Base-by-base conservation (phyloP, 1,140 invertebrate genomes). In the Dreissena polymorpha region DNA sequence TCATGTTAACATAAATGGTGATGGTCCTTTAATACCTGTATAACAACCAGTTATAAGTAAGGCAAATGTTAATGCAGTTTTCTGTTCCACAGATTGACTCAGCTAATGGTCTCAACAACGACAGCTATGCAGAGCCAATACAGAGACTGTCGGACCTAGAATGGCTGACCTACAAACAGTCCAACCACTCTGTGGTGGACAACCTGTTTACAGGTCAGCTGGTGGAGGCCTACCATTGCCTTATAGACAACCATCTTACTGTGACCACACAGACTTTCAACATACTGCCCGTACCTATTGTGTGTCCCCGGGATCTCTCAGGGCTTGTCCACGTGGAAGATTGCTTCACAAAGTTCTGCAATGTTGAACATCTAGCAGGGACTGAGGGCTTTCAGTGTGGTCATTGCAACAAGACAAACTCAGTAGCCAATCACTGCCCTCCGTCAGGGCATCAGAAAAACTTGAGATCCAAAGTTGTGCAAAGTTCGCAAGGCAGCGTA, bases 111-210 rank as follows among this genome's bases (percentile, higher is more conserved):
- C 78, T 93, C 27, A 85, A 91, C 49, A 91, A 88, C 57, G 88
- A 89, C 53, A 89, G 86, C n/a, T 92, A 92, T 84, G 91, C 91
- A 53, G 91, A 93, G 70, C 86, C 91, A 18, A 90, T 92, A 25
- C 92, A 93, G 77, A 85, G 91, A 18, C 78, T 92, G 50, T 90
- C 91, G 6, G 91, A 93, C 55, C 81, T 93, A 18, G 92, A 93
- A 72, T 93, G 92, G 92, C 80, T 92, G 57, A 86, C 88, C 18
- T 88, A 93, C 88, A 93, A 92, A 79, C 86, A 89, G 69, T 82
- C 84, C 2, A 93, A 92, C 86, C 75, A 88, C 49, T 92, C 92
- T 8, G 76, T 91, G 0, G 84, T 93, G 13, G 92, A 93, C 72
- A 89, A 89, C 70, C 78, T 90, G 49, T 92, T 92, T 80, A 89